These are phyloP conservation scores for Cariama cristata DNA, from an alignment of 2,113 vertebrate genomes.

Conservation along the genomic window DNA sequence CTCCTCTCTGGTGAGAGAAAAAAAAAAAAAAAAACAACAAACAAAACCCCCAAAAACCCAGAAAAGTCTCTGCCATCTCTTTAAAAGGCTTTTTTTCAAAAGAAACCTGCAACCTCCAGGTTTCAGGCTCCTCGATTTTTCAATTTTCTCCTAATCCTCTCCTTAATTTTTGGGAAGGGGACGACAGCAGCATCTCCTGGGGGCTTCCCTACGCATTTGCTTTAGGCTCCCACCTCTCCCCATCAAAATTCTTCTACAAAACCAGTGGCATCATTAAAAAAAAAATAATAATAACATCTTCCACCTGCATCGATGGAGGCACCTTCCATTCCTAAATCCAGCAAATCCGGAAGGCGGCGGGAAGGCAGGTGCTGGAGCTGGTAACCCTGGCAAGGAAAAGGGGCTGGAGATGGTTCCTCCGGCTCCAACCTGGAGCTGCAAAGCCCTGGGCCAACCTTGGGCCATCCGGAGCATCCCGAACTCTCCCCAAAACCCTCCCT, in stretches of 20 bases:
- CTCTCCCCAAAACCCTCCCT: not conserved
- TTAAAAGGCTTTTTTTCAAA: not conserved
- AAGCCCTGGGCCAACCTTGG: not conserved
- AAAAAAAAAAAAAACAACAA: too few relatives aligned
- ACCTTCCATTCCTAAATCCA: not conserved
- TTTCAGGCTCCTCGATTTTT: not conserved
- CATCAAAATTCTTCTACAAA: not conserved
- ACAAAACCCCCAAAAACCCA: fast-evolving
- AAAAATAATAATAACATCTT: not conserved
- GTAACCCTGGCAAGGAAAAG: not conserved
- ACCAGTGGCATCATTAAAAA: not conserved
- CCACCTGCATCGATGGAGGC: fast-evolving
- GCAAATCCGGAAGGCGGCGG: not conserved
- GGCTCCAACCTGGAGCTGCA: not conserved
- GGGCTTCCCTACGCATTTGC: fast-evolving
- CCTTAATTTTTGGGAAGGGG: not conserved
- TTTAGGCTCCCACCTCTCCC: not conserved
- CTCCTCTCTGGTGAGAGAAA: not conserved
- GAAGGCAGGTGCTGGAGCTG: not conserved
- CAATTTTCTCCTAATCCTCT: not conserved
- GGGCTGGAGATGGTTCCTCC: not conserved
- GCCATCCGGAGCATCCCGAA: not conserved
- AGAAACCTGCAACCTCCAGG: not conserved
- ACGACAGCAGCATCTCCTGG: not conserved
- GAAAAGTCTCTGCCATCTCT: not conserved